Base-by-base conservation (phyloP, 2,113 vertebrate genomes). In the Apeltes quadracus region DNA sequence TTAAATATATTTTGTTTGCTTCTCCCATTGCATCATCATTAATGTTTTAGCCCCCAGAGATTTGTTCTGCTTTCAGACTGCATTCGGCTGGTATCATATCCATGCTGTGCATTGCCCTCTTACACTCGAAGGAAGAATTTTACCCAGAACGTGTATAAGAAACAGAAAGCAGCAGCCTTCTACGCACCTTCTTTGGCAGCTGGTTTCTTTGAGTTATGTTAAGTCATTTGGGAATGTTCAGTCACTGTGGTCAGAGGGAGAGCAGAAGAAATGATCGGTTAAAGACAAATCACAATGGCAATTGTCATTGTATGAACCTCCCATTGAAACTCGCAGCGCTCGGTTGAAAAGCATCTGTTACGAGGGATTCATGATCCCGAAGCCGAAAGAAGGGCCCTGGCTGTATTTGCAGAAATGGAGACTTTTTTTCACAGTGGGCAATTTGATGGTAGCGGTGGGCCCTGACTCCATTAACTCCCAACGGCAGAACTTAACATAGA, bases 41-140 rank as follows among this genome's bases (percentile, higher is more conserved):
- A 16, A 64, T 85, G 41, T 48, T 84, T 85, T 41, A 61, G 16
- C 36, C 27, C 70, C 56, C 34, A 23, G 58, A 69, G 65, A 16
- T 79, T 73, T 56, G 76, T 82, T 57, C 10, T 53, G 34, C 57
- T 50, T 41, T 55, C 46, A 36, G 46, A 61, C 29, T 36, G 61
- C 44, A 55, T 56, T 69, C 23, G 50, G 39, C 32, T 50, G 23
- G 43, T 48, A 15, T 63, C 16, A 7, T n/a, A n/a, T n/a, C n/a
- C n/a, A 32, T 32, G 25, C 23, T 64, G 7, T 56, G 48, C 22
- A 10, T 61, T 27, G 5, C n/a, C n/a, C 5, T 68, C 12, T 23
- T 38, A 3, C 13, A 38, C 15, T 1, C 13, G n/a, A 46, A 22
- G 23, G 63, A 64, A 65, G 65, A 58, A 50, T 70, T 46, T 46